Percentiles rank a stretch among this genome's conserved stretches.
These are phyloP conservation scores for Neuroterus valhalla DNA, from an alignment of 1,140 invertebrate species.

Conservation along the genomic window DNA sequence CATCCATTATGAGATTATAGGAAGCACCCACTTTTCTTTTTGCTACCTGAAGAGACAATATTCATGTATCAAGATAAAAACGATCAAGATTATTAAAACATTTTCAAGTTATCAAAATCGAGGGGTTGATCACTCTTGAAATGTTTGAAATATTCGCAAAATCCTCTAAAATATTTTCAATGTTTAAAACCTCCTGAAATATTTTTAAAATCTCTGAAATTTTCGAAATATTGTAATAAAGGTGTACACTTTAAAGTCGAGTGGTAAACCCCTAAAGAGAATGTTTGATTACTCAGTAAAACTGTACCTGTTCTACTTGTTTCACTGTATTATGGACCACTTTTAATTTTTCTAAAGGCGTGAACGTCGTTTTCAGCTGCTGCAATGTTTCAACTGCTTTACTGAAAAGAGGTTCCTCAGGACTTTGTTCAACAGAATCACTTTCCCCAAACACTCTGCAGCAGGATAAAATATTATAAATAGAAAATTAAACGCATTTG, in stretches of 20 bases:
- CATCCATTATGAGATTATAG: constrained; percentile 89
- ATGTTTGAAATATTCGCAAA: constrained; percentile 30
- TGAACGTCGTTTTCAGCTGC: constrained; percentile 86
- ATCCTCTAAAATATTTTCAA: constrained; percentile 39
- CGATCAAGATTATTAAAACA: no score
- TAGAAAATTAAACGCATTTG: constrained; percentile 19
- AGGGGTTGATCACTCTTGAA: no score
- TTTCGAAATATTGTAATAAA: constrained; percentile 20
- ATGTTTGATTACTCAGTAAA: constrained; percentile 34
- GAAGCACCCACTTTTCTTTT: constrained; percentile 73
- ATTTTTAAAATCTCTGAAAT: background rate
- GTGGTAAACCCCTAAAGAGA: no score
- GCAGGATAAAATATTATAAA: constrained; percentile 37
- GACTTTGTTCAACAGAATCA: constrained; percentile 29
- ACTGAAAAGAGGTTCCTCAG: constrained; percentile 76
- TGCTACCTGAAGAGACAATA: constrained; percentile 71
- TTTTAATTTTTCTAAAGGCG: constrained; percentile 85
- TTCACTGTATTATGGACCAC: constrained; percentile 87
- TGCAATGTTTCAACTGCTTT: constrained; percentile 85
- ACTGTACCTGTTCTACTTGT: constrained; percentile 83
- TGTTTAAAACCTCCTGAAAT: no score
- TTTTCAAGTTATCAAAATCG: no score
- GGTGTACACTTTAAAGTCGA: no score
- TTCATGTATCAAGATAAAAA: no score
- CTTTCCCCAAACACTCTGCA: constrained; percentile 69